These are phyloP conservation scores for Drosophila sordidapex DNA, from an alignment of 2,888 invertebrate species.

Conservation along the genomic window DNA sequence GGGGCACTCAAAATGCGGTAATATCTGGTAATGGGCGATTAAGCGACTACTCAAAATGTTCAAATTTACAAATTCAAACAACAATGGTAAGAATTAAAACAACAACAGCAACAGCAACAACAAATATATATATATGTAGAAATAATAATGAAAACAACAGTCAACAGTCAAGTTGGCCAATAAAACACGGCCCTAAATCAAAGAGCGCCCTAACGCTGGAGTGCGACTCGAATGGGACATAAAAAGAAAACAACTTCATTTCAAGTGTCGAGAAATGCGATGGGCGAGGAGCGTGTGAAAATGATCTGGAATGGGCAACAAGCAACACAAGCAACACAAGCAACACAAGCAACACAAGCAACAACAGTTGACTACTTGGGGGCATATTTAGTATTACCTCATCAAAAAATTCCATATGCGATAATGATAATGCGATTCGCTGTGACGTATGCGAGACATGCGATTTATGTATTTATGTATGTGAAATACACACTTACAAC, in stretches of 20 bases:
- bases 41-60: conserved; percentile 31
- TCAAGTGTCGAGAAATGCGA: conserved; percentile 26
- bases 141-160: conserved; percentile 18
- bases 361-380: neutral
- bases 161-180: conserved; percentile 42
- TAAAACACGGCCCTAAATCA: conserved; percentile 53
- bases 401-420: conserved; percentile 53
- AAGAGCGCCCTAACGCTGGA: conserved; percentile 3
- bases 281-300: conserved; percentile 52
- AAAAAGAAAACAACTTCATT: conserved; percentile 35
- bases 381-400: conserved; percentile 49
- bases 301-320: conserved; percentile 1
- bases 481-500: conserved; percentile 1
- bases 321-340: neutral
- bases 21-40: conserved; percentile 58
- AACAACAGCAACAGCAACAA: conserved; percentile 22
- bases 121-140: neutral
- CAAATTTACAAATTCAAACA: conserved; percentile 45
- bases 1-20: conserved; percentile 50
- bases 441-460: conserved; percentile 60
- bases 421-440: conserved; percentile 56
- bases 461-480: conserved; percentile 29
- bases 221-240: conserved; percentile 19
- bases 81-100: conserved; percentile 24
- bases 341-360: neutral